Conservation (phyloP, 2,888 invertebrate species). For the Copidosoma aretas region DNA sequence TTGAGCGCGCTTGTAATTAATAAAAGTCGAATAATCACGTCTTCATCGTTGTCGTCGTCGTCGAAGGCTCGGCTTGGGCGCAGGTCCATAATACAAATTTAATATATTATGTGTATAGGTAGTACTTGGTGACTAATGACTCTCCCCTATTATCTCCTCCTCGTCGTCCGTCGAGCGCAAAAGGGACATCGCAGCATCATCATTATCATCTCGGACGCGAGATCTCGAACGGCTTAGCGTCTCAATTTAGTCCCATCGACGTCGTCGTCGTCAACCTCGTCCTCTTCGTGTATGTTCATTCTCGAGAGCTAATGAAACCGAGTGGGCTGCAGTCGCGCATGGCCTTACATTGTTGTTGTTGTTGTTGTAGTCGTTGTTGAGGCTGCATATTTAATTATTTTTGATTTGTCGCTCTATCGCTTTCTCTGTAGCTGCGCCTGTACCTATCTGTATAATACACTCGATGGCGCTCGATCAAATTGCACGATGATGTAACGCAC, state of each 20-base stretch:
- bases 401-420: constrained; percentile 31
- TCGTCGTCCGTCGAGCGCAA: constrained; percentile 7
- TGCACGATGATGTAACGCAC: constrained; percentile 3
- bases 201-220: constrained; percentile 10
- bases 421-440: no score
- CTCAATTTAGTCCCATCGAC: constrained; percentile 27
- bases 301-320: constrained; percentile 32
- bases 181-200: constrained; percentile 33
- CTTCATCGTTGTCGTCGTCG: constrained; percentile 5
- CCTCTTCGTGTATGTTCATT: no score
- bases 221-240: constrained; percentile 4
- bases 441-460: no score
- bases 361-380: constrained; percentile 10
- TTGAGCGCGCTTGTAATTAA: neutral
- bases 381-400: constrained; percentile 21
- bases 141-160: constrained; percentile 5
- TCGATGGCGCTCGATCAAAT: constrained; percentile 12
- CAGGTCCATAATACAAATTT: neutral
- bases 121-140: constrained; percentile 8
- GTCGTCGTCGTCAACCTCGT: no score
- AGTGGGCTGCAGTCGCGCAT: constrained; percentile 18
- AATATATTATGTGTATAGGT: no score
- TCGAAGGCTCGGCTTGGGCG: constrained; percentile 9
- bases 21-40: constrained; percentile 4
- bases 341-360: constrained; percentile 2